A percentile compares a stretch with the other conserved stretches of the same genome.
These are phyloP conservation scores for Nomada hirtipes DNA, from an alignment of 2,888 invertebrate genomes.

Conservation along the genomic window DNA sequence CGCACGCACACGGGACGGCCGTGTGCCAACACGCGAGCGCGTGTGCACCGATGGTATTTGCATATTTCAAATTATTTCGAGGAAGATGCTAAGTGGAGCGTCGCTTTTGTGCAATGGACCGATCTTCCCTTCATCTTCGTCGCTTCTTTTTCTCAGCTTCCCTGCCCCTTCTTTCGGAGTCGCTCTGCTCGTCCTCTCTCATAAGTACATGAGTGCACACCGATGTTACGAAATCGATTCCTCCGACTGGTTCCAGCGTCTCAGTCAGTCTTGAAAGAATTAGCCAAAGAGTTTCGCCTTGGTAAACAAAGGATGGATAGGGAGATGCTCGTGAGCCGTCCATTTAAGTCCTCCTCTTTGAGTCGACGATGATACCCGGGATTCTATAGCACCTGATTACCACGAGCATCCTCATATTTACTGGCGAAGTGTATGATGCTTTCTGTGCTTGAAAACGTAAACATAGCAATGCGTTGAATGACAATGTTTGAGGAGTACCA, in stretches of 20 bases:
- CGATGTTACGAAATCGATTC: slow-evolving; percentile 59
- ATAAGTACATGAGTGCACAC: slow-evolving; percentile 57
- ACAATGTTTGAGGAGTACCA: neutral
- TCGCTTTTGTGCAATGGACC: slow-evolving; percentile 65
- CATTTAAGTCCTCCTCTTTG: neutral
- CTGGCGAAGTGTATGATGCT: neutral
- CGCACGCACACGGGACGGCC: slow-evolving; percentile 52
- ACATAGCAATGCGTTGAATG: neutral
- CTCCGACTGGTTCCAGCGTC: neutral
- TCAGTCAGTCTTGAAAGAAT: slow-evolving; percentile 22
- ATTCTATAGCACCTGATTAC: slow-evolving; percentile 53
- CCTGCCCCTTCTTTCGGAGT: neutral
- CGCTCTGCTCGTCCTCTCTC: slow-evolving; percentile 17
- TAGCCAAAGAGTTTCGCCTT: slow-evolving; percentile 48
- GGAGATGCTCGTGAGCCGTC: neutral
- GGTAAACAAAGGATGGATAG: slow-evolving; percentile 33
- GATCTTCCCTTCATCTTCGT: slow-evolving; percentile 60
- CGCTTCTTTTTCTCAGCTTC: slow-evolving; percentile 38
- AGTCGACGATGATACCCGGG: slow-evolving; percentile 15
- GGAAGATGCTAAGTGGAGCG: slow-evolving; percentile 72
- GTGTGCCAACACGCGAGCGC: slow-evolving; percentile 47
- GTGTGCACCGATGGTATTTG: slow-evolving; percentile 71
- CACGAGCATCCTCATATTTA: slow-evolving; percentile 33
- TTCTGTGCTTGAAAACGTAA: neutral
- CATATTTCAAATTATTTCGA: slow-evolving; percentile 79